These are phyloP conservation scores for Drosophila sturtevanti DNA, from an alignment of 1,140 invertebrate genomes.

Conservation along the genomic window DNA sequence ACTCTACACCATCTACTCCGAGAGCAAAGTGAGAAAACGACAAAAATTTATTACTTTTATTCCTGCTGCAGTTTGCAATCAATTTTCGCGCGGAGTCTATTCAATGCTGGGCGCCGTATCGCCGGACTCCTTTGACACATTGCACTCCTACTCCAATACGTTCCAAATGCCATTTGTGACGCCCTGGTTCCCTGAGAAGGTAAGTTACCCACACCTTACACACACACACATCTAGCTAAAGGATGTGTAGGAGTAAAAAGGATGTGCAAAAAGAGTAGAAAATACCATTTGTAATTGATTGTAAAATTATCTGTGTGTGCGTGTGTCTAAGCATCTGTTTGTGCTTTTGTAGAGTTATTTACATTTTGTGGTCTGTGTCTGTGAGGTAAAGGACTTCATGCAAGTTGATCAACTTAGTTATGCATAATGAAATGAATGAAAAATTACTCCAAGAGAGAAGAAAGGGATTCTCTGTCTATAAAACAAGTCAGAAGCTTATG, in stretches of 20 bases:
- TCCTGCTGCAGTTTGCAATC: conserved; percentile 91
- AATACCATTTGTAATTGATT: conserved; percentile 73
- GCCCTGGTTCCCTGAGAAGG: conserved; percentile 96
- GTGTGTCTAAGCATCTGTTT: conserved; percentile 15
- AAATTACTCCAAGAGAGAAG: background rate
- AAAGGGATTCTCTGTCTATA: background rate
- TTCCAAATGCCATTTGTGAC: conserved; percentile 98
- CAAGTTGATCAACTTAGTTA: conserved; percentile 40
- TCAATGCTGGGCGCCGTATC: conserved; percentile 95
- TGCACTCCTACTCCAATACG: conserved; percentile 97
- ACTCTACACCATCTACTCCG: conserved; percentile 13
- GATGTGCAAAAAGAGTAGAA: background rate
- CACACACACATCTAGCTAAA: background rate
- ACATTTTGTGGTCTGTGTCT: conserved; percentile 36
- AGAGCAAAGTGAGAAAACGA: conserved; percentile 8
- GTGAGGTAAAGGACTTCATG: background rate
- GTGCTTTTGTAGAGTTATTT: conserved; percentile 36
- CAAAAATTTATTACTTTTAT: conserved; percentile 70
- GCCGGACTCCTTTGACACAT: conserved; percentile 95
- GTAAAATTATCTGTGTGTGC: conserved; percentile 35
- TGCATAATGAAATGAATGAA: conserved; percentile 63
- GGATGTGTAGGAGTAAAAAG: conserved; percentile 19
- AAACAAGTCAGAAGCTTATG: conserved; percentile 41
- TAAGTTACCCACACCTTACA: conserved; percentile 82
- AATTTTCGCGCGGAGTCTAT: conserved; percentile 94